Base-by-base conservation (phyloP, 2,797 vertebrate species). In the Lophotriccus pileatus region DNA sequence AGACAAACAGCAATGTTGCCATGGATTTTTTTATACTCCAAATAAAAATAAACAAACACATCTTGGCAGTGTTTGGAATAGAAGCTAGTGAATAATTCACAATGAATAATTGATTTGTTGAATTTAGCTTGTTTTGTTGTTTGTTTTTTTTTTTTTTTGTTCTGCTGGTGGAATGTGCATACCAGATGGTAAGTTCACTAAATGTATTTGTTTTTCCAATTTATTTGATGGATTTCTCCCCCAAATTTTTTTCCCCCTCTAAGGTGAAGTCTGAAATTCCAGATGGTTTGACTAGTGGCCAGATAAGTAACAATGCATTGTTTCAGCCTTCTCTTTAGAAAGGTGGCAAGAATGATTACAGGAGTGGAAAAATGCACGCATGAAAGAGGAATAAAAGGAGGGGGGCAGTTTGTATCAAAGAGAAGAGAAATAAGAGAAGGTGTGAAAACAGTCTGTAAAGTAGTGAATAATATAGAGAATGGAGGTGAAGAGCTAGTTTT, bases 41-140 rank as follows among this genome's bases (percentile, higher is more conserved):
- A 85, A 96, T 93, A 95, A 96, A 97, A 97, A 97, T 92, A 97
- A 97, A 97, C 96, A 97, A 96, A 97, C 94, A 95, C 78, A 96
- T 94, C 96, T 97, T 96, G 96, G 92, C 95, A 94, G 92, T 88
- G 73, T 95, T 97, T 91, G 64, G 90, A 96, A 94, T 90, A 95
- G 87, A 94, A 96, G 89, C 87, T 96, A 95, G 96, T 96, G 95
- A 97, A 97, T 97, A 97, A 97, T 97, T 97, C 95, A 96, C 96
- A 96, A 96, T 96, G 96, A 97, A 97, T 97, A 97, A 97, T 95
- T 97, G 96, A 97, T 97, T 96, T 96, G 96, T 95, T 97, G 93
- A 95, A 96, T 97, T 91, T 94, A 96, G 92, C 94, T 94, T 89
- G 76, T 94, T 92, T 43, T 50, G 36, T 43, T 43, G 18, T 43